Base-by-base conservation (phyloP, 2,888 invertebrate genomes). In the Meloe dianella region DNA sequence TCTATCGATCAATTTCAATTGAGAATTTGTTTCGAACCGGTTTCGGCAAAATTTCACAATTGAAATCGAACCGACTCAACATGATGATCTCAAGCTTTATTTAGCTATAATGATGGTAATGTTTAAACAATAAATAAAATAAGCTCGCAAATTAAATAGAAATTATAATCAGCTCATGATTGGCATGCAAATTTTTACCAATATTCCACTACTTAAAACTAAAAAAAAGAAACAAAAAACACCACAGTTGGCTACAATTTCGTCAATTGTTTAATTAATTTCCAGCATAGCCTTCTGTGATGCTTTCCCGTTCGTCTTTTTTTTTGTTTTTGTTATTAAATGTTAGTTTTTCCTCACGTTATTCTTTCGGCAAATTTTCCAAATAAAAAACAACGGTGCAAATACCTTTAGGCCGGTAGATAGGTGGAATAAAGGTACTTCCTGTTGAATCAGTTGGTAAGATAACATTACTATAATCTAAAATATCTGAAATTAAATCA, bases 371-470 rank as follows among this genome's bases (percentile, higher is more conserved):
- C n/a, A 12, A 22, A 30, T 24, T 32, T 54, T 24, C 20, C 47
- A 9, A 17, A 71, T n/a, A 71, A 78, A 32, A 32, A 75, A 77
- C 83, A 17, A 27, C n/a, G n/a, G n/a, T n/a, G n/a, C 6, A 60
- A 24, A 57, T 89, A 92, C 92, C 92, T 90, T 89, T 88, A 74
- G 90, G 88, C 83, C 88, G 88, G 81, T 89, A 86, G 81, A 91
- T 87, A 77, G 89, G 87, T 80, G 92, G 92, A 83, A 89, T 87
- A 84, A 89, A 88, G 78, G 88, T 89, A 74, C 87, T 88, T 82
- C 92, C 92, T 80, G 89, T 87, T 77, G 90, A 89, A 87, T 92
- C 91, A 81, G 91, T 91, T 80, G 92, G 92, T 85, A 91, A 90
- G 84, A 89, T 87, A 85, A 90, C 87, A 84, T 89, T 87, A 86